A percentile compares a stretch with the other conserved stretches of the same genome.
Conservation (phyloP, 2,888 invertebrate genomes). For the Myopa tessellatipennis region DNA sequence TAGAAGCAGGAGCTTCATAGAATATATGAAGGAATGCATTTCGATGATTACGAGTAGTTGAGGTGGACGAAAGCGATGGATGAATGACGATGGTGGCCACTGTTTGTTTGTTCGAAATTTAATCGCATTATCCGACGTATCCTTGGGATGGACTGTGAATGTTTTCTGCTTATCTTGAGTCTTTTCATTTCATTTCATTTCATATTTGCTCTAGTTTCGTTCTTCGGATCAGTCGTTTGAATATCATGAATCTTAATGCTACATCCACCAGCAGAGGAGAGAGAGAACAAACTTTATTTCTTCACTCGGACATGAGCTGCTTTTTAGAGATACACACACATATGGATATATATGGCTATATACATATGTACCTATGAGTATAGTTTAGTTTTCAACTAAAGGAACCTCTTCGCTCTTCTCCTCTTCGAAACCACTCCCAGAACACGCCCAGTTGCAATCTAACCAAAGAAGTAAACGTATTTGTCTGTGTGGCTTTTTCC, state of each 20-base stretch:
- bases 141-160: background rate
- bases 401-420: no score
- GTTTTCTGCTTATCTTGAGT: conserved; percentile 24
- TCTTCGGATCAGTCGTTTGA: background rate
- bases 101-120: conserved; percentile 29
- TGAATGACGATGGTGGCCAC: background rate
- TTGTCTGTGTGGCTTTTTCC: no score
- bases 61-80: background rate
- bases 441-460: no score
- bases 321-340: no score
- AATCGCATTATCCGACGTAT: conserved; percentile 30
- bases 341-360: no score
- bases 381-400: no score
- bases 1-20: background rate
- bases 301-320: no score
- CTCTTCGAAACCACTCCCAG: no score
- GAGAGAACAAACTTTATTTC: no score
- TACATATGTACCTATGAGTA: no score
- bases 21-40: conserved; percentile 29
- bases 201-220: conserved; percentile 5
- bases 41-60: conserved; percentile 3
- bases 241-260: conserved; percentile 21
- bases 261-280: no score
- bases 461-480: no score
- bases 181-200: background rate